Base-by-base conservation (phyloP, 2,888 invertebrate species). In the Clunio marinus region DNA sequence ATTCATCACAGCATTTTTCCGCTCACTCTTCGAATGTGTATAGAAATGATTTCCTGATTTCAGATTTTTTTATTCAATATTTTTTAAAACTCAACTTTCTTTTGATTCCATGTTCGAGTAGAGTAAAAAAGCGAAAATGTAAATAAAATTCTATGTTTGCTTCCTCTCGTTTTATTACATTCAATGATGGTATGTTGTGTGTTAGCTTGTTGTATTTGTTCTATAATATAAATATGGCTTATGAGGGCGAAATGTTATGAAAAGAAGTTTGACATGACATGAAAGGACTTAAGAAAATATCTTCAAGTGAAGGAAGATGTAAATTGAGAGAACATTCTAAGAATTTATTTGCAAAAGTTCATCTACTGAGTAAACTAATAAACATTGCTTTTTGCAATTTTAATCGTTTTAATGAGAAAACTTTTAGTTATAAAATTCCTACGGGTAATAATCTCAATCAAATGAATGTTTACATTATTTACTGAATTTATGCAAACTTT, bases 21-120 rank as follows among this genome's bases (percentile, higher is more conserved):
- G 7, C 45, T 13, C 45, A 15, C 45, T 13, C 13, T 7, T 15
- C 25, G 57, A 57, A 25, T 51, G 5, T 22, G 51, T 22, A 57
- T 25, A 25, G 57, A 57, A 57, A 57, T 57, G 57, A 57, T 57
- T 57, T 57, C 25, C 57, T 57, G 57, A 57, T 57, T 57, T 57
- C 57, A 57, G 57, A 27, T 25, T 51, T 51, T 5, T 4, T 20
- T 57, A 13, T 15, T 57, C 27, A 2, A 5, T 51, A 32, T 51
- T 20, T 51, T 51, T 51, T 51, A 20, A 45, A 2, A 20, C 51
- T 3, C 51, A 51, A 22, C n/a, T 51, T 17, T 41, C 22, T 51
- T 13, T 22, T 22, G 5, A 17, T 51, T n/a, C 51, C 51, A 20
- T 13, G 17, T 22, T 51, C 51, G 22, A 17, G 51, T n/a, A n/a